phyloP scores from a whole-genome alignment of 2,888 invertebrate genomes.

The Cheilosia variabilis region DNA sequence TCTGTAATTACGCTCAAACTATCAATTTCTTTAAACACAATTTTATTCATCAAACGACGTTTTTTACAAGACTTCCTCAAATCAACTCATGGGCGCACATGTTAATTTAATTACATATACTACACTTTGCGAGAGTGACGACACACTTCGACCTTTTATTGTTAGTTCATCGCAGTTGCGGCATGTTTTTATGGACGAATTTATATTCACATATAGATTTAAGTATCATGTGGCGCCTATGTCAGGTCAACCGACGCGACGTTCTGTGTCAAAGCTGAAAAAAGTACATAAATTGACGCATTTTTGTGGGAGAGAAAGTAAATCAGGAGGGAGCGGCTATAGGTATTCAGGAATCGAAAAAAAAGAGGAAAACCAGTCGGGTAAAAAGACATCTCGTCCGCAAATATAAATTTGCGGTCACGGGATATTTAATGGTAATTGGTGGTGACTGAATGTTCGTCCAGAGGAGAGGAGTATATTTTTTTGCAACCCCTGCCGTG shows the following conservation, averaged over 20 bases:
- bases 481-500: neutral
- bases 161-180: constrained; percentile 22
- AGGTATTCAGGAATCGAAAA: constrained; percentile 9
- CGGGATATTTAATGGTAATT: constrained; percentile 63
- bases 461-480: neutral
- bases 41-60: too few relatives aligned
- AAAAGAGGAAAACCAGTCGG: constrained; percentile 3
- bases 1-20: too few relatives aligned
- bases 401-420: constrained; percentile 67
- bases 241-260: neutral
- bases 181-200: constrained; percentile 16
- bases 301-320: constrained; percentile 13
- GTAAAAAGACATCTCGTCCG: constrained; percentile 34
- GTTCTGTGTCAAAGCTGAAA: constrained; percentile 4
- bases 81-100: neutral
- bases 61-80: too few relatives aligned
- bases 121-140: neutral
- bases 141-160: constrained; percentile 27
- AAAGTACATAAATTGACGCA: constrained; percentile 18
- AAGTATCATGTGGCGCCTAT: constrained; percentile 31
- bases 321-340: constrained; percentile 3
- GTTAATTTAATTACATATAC: constrained; percentile 1
- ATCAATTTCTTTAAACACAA: too few relatives aligned
- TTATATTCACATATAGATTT: constrained; percentile 39
- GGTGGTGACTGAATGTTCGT: constrained; percentile 47